Evolutionary conservation across 1,140 invertebrate genomes (phyloP).

Genomic region (Batillaria attramentaria): DNA sequence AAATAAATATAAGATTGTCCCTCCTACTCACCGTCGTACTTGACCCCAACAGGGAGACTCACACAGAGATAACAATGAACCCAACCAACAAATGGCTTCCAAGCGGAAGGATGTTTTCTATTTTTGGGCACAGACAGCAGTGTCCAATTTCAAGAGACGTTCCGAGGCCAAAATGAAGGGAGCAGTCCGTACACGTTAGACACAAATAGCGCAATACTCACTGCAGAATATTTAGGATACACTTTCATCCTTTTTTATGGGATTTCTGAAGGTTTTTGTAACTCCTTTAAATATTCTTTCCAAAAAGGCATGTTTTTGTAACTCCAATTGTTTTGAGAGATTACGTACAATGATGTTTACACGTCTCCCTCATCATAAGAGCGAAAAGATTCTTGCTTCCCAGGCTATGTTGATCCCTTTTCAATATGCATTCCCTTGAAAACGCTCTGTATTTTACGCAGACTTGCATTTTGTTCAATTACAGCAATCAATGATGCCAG

Average conservation of each 20-base stretch:
- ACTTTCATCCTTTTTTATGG: neutral
- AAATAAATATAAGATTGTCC: conserved; percentile 60
- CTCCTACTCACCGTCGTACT: conserved; percentile 40
- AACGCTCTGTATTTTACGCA: too few species aligned
- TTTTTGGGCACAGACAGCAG: conserved; percentile 35
- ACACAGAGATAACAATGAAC: conserved; percentile 25
- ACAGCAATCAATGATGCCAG: too few species aligned
- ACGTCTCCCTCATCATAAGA: neutral
- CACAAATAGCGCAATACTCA: too few species aligned
- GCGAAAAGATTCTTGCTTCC: neutral
- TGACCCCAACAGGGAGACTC: conserved; percentile 1
- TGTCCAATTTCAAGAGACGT: conserved; percentile 33
- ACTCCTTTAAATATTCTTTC: neutral
- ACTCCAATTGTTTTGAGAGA: neutral
- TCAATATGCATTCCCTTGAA: too few species aligned
- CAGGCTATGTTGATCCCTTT: too few species aligned
- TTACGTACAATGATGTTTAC: neutral
- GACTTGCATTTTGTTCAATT: too few species aligned
- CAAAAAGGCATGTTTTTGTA: neutral
- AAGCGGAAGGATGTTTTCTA: conserved; percentile 32
- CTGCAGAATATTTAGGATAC: too few species aligned
- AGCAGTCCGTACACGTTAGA: conserved; percentile 18
- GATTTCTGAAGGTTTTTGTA: too few species aligned
- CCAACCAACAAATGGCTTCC: conserved; percentile 27
- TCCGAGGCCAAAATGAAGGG: conserved; percentile 26